Percentiles rank a stretch among this genome's conserved stretches.
These are phyloP conservation scores for Globia sparganii DNA, from an alignment of 2,888 invertebrate species.

Conservation along the genomic window DNA sequence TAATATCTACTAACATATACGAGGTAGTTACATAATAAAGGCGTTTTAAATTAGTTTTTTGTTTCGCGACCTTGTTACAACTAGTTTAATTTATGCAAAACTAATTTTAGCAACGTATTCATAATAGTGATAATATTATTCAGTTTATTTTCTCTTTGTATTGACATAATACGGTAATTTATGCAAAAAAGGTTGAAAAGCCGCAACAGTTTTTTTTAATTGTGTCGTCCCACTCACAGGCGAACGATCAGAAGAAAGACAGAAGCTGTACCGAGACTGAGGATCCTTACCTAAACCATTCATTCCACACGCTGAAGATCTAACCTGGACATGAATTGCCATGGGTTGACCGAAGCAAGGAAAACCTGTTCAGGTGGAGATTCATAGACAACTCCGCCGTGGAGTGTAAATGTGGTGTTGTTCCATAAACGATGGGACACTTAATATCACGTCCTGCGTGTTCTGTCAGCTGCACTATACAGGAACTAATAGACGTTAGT, in stretches of 20 bases:
- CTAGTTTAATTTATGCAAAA: conserved; percentile 7
- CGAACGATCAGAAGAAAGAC: background rate
- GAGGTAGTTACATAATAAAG: background rate
- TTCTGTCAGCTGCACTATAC: no score
- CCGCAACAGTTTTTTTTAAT: background rate
- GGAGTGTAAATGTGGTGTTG: no score
- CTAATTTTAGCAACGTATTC: background rate
- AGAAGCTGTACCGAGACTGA: background rate
- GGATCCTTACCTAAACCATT: background rate
- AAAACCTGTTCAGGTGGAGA: no score
- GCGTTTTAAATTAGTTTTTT: background rate
- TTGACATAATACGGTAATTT: background rate
- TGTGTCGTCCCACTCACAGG: background rate
- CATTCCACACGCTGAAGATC: background rate
- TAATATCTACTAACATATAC: background rate
- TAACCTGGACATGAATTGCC: background rate
- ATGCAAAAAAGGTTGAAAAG: background rate
- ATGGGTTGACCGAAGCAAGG: no score
- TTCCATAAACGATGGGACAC: no score
- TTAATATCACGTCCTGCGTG: no score
- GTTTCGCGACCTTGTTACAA: background rate
- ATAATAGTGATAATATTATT: background rate
- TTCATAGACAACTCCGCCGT: no score
- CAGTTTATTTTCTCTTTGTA: background rate
- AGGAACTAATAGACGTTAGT: no score